A percentile compares a stretch with the other conserved stretches of the same genome.
phyloP scores from a whole-genome alignment of 2,888 invertebrate genomes.

The Leistus spinibarbis region DNA sequence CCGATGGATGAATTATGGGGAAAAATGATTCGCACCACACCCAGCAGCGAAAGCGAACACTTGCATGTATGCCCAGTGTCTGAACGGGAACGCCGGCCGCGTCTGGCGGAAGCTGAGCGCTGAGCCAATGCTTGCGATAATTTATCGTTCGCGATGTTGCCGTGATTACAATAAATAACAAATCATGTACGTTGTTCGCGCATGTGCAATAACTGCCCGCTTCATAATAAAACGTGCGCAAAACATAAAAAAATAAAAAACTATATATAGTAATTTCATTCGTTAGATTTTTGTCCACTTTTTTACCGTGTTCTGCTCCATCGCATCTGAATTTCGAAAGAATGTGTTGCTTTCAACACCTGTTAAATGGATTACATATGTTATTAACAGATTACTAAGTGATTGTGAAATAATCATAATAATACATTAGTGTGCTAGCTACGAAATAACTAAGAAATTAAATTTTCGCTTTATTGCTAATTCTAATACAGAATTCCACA shows the following conservation, averaged over 20 bases:
- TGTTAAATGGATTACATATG: neutral
- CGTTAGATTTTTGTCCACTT: neutral
- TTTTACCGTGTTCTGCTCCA: neutral
- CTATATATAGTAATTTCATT: neutral
- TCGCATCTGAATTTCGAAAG: neutral
- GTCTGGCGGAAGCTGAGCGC: slow-evolving; percentile 14
- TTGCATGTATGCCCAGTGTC: neutral
- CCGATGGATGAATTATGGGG: neutral
- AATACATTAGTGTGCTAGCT: neutral
- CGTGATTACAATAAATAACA: slow-evolving; percentile 31
- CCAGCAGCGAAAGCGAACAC: neutral
- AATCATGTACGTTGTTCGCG: slow-evolving; percentile 14
- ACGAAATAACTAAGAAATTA: neutral
- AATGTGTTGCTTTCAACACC: neutral
- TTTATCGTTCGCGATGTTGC: slow-evolving; percentile 21
- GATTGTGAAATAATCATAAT: neutral
- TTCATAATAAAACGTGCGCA: neutral
- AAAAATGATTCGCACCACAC: neutral
- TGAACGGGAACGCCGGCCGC: neutral
- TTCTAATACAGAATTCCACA: neutral
- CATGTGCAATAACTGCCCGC: neutral
- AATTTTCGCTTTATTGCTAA: neutral
- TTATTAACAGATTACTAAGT: neutral
- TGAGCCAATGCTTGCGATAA: slow-evolving; percentile 3
- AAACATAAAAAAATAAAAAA: neutral